Conservation (phyloP, 2,797 vertebrate species). For the Acanthurus tractus region DNA sequence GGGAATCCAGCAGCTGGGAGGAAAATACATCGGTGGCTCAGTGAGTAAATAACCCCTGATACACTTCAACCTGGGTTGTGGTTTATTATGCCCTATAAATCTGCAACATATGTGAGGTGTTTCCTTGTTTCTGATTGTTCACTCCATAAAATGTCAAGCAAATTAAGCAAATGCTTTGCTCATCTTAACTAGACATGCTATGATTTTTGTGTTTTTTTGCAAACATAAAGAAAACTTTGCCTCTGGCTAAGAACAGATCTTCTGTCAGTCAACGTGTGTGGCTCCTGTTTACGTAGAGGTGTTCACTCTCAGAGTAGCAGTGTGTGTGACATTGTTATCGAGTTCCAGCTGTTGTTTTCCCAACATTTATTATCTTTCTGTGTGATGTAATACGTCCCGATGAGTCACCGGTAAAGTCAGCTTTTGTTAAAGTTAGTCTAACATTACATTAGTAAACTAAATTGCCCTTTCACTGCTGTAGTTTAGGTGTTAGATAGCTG, state of each 20-base stretch:
- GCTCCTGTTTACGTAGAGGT: not conserved
- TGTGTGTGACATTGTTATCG: too few species aligned
- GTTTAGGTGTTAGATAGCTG: not conserved
- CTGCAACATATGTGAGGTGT: not conserved
- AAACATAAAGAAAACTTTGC: not conserved
- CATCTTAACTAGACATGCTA: not conserved
- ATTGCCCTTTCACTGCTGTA: not conserved
- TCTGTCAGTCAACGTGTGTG: not conserved
- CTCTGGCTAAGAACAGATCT: not conserved
- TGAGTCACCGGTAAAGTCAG: too few species aligned
- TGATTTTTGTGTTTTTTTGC: not conserved
- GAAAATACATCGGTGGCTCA: constrained; percentile 83
- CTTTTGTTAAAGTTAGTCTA: too few species aligned
- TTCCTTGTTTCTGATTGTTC: not conserved
- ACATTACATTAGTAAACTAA: not conserved
- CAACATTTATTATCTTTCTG: not conserved
- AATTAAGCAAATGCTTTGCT: not conserved
- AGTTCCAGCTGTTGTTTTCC: not conserved
- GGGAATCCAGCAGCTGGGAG: constrained; percentile 79
- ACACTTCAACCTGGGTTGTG: too few species aligned
- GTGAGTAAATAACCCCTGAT: constrained; percentile 70
- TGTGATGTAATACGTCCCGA: not conserved
- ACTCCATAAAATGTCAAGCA: not conserved
- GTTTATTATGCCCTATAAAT: not conserved
- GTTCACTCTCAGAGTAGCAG: not conserved